A percentile compares a stretch with the other conserved stretches of the same genome.
Conservation (phyloP, 2,113 vertebrate genomes). For the Onychostoma macrolepis region DNA sequence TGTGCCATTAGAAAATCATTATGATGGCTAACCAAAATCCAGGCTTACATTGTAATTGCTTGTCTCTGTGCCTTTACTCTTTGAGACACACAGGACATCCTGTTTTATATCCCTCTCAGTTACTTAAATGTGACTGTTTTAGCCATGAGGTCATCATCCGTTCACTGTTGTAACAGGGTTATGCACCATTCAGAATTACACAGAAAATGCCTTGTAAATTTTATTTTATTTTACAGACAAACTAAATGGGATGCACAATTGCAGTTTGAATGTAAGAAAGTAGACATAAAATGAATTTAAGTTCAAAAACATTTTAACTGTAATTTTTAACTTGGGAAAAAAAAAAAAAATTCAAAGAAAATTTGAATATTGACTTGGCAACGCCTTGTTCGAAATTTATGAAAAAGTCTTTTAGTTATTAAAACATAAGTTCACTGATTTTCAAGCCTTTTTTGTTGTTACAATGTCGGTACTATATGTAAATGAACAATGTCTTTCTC, state of each 20-base stretch:
- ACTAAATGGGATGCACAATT: background rate
- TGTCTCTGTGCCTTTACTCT: background rate
- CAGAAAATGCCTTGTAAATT: background rate
- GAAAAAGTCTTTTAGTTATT: background rate
- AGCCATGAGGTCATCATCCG: constrained; percentile 24
- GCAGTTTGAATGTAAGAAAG: background rate
- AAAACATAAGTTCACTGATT: background rate
- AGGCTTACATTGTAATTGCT: constrained; percentile 21
- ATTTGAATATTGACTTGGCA: background rate
- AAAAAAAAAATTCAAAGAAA: background rate
- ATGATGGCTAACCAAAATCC: constrained; percentile 17
- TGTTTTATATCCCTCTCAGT: constrained; percentile 30
- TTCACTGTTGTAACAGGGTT: background rate
- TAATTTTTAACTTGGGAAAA: background rate
- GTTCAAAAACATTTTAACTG: background rate
- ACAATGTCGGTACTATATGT: background rate
- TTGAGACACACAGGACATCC: constrained; percentile 4
- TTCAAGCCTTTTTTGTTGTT: background rate
- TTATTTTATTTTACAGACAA: background rate
- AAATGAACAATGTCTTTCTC: background rate
- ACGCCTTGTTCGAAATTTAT: background rate
- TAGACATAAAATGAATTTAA: background rate
- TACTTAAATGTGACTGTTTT: constrained; percentile 30
- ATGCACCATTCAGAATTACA: background rate
- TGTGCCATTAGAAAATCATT: constrained; percentile 34